phyloP scores from a whole-genome alignment of 1,140 invertebrate species.

The Drosophila pandora region DNA sequence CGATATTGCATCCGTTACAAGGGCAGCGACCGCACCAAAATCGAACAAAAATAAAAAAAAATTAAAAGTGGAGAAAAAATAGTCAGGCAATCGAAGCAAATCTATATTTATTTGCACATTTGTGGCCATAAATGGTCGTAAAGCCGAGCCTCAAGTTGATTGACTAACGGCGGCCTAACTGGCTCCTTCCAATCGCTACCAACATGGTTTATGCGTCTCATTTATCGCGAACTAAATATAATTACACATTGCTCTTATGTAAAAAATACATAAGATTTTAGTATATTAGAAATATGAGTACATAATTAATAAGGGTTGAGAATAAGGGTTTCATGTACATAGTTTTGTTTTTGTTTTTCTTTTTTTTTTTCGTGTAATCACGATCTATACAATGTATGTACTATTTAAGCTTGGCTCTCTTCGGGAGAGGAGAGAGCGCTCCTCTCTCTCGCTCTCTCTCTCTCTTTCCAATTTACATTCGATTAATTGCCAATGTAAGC shows the following conservation, averaged over 20 bases:
- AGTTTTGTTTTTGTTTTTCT: too few species aligned
- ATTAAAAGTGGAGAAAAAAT: conserved; percentile 27
- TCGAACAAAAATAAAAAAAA: conserved; percentile 16
- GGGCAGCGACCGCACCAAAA: conserved; percentile 72
- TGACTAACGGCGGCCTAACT: conserved; percentile 40
- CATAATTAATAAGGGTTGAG: neutral
- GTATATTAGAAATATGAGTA: neutral
- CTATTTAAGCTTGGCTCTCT: neutral
- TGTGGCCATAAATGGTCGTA: conserved; percentile 67
- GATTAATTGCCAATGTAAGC: conserved; percentile 41
- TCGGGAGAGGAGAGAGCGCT: too few species aligned
- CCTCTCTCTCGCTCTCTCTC: neutral
- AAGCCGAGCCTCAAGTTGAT: conserved; percentile 58
- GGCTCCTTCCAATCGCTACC: conserved; percentile 5
- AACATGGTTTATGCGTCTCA: conserved; percentile 3
- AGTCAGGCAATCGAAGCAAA: conserved; percentile 14
- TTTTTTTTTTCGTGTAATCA: neutral
- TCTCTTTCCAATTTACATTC: conserved; percentile 8
- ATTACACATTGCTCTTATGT: too few species aligned
- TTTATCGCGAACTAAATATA: conserved; percentile 2
- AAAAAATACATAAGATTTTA: neutral
- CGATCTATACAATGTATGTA: neutral
- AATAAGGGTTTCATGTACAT: neutral
- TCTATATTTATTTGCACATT: conserved; percentile 48
- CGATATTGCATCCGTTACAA: conserved; percentile 64